Evolutionary conservation across 2,797 vertebrate genomes (phyloP), one percentile per base, ranked within the genome.

Genomic region (Dendrocincla fuliginosa): DNA sequence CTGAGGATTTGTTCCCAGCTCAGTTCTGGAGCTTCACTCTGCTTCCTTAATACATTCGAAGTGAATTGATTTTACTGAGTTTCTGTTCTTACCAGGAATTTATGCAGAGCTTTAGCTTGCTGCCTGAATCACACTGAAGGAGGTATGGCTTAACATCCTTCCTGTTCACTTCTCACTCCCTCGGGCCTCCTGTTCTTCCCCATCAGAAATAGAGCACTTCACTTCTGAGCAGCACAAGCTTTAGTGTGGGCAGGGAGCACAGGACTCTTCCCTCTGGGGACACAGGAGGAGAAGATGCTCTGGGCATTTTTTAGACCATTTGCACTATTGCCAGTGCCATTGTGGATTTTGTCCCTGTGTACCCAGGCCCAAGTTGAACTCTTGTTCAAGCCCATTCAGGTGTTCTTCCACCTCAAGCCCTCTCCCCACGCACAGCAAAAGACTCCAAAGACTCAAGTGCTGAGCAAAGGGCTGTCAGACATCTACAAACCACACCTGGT

Each of bases 1-100:
- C 81, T 70, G 91, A 80, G 91, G 75, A 44, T 89, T 70, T 87
- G 63, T 73, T 89, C 69, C 87, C 89, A 77, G 55, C 46, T 74
- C 84, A 44, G 47, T 73, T 84, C 73, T 69, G 82, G 41, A 60
- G 73, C 69, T 87, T 50, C 57, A 42, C 73, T 89, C 75, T 42
- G 4, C 75, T 92, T 90, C 63, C 71, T 76, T 53, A 20, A 56
- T 32, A 10, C 33, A 30, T 52, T 78, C 56, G 61, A 41, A 1
- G 10, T 56, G 41, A 55, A 57, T 14, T 71, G 27, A 39, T 76
- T 94, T 85, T 78, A 50, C 35, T 61, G 84, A 59, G 57, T n/a
- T 60, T 56, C 80, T 89, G 28, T 55, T 95, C 24, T 69, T 82
- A 70, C 5, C 49, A 23, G 76, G 69, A 81, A 75, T 81, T 83